These are phyloP conservation scores for Brachionichthys hirsutus DNA, from an alignment of 2,113 vertebrate species.

Conservation along the genomic window DNA sequence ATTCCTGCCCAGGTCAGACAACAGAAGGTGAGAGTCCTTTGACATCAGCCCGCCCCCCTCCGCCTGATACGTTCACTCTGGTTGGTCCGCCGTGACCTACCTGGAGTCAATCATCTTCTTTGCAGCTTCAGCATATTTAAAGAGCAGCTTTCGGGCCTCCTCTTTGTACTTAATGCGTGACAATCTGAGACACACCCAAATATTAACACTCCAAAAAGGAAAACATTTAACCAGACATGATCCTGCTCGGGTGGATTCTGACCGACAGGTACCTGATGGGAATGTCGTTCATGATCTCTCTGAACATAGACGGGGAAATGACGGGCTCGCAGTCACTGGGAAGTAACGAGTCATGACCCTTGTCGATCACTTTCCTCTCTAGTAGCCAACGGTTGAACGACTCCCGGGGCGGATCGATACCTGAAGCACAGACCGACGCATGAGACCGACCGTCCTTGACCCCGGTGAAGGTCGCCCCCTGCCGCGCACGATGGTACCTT, in stretches of 20 bases:
- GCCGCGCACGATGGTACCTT: slow-evolving; percentile 39
- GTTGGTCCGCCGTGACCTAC: slow-evolving; percentile 57
- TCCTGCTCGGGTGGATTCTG: too few species aligned
- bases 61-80: too few species aligned
- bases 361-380: slow-evolving; percentile 95
- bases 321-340: slow-evolving; percentile 93
- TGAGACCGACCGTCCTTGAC: neutral
- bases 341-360: slow-evolving; percentile 90
- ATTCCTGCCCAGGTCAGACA: slow-evolving; percentile 77
- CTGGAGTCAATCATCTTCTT: slow-evolving; percentile 97
- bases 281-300: slow-evolving; percentile 99
- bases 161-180: slow-evolving; percentile 98
- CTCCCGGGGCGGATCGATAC: slow-evolving; percentile 94
- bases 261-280: slow-evolving; percentile 84
- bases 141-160: slow-evolving; percentile 92
- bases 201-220: neutral
- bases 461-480: neutral
- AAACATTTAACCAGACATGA: too few species aligned
- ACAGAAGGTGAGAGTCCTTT: neutral
- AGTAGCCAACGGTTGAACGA: slow-evolving; percentile 98
- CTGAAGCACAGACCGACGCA: slow-evolving; percentile 61
- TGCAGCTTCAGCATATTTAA: slow-evolving; percentile 96
- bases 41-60: neutral
- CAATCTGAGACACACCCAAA: slow-evolving; percentile 76
- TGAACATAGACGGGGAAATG: slow-evolving; percentile 97